Conservation (phyloP, 2,797 vertebrate genomes). For the Sardinella longiceps region DNA sequence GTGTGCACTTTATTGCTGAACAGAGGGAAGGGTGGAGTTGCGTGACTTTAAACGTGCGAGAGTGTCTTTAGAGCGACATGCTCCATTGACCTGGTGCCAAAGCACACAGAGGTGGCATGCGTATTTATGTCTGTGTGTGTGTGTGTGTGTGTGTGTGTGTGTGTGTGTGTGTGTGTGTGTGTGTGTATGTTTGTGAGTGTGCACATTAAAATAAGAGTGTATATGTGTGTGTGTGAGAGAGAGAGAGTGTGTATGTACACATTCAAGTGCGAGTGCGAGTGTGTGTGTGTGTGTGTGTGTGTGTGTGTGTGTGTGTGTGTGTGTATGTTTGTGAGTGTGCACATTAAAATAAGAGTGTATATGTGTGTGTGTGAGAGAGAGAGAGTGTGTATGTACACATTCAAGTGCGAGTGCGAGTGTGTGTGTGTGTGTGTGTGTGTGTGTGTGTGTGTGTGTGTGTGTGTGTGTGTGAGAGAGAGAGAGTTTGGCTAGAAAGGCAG, state of each 20-base stretch:
- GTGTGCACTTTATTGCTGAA: not conserved
- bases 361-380: not conserved
- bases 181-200: not conserved
- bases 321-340: not conserved
- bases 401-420: too few relatives aligned
- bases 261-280: too few relatives aligned
- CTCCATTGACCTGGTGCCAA: not conserved
- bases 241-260: too few relatives aligned
- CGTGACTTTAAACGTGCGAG: conserved; percentile 8
- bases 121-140: not conserved
- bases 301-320: not conserved
- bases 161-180: not conserved
- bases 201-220: too few relatives aligned
- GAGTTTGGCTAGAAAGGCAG: not conserved
- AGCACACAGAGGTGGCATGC: not conserved
- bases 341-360: not conserved
- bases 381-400: too few relatives aligned
- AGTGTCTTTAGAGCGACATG: conserved; percentile 23
- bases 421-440: not conserved
- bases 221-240: not conserved
- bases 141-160: not conserved
- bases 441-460: not conserved
- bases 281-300: not conserved
- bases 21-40: not conserved
- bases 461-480: too few relatives aligned